Evolutionary conservation across 2,888 invertebrate genomes (phyloP), one percentile per base, ranked within the genome.

Genomic region (Branchinecta sandiegonensis): DNA sequence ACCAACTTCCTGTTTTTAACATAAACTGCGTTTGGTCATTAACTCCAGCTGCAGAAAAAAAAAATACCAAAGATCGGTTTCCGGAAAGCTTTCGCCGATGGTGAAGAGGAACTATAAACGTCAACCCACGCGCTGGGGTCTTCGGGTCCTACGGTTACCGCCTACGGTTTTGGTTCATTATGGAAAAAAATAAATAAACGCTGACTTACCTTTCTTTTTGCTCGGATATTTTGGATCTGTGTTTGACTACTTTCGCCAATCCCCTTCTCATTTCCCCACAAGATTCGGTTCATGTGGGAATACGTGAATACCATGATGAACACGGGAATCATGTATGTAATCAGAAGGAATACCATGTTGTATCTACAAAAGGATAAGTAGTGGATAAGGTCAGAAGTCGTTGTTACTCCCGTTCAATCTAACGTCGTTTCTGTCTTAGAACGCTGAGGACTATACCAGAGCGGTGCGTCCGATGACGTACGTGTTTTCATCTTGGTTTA

Each of bases 301-400:
- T 80, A 80, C 9, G 79, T 77, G 17, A 75, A 73, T 1, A 76
- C 75, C 73, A 80, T 75, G 0, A 86, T 84, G 86, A 92, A 89
- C 85, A 94, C 89, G 1, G 94, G 94, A 65, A 92, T 81, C 7
- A 90, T 83, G 76, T 94, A 94, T 5, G 91, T 92, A 65, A 92
- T 82, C 50, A 89, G 80, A 76, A 92, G 83, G 78, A 93, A 86
- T 56, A 89, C 78, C 70, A 90, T 83, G 79, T 90, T 91, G 76
- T 93, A 94, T 73, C 93, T 93, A 81, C 14, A 81, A 77, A 72
- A 72, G 71, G 72, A 72, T 68, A 69, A 65, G 70, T 65, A 68
- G 47, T 47, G 48, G 48, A 14, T 68, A 17, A 14, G 14, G 37
- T 37, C 37, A 37, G 37, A 37, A 37, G 37, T 46, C 13, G 70